Evolutionary conservation across 2,888 invertebrate species (phyloP), one percentile per base, ranked within the genome.

Genomic region (Anaspis maculata): DNA sequence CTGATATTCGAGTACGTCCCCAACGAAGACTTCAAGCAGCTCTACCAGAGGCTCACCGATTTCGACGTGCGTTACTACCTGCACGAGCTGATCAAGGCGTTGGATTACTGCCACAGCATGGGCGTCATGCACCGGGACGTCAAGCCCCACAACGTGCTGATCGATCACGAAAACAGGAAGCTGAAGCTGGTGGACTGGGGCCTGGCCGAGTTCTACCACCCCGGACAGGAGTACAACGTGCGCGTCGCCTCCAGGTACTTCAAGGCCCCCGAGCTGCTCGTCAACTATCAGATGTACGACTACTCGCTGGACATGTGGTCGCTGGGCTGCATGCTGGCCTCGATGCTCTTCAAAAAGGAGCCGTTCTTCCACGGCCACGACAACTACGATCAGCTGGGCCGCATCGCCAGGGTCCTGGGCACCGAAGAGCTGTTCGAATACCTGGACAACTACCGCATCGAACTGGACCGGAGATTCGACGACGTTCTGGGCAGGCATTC

Each of bases 291-390:
- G 84, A 96, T 96, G 92, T 98, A 99, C 69, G 98, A 98, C 70
- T 98, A 99, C 71, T 97, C 97, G 27, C 71, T 99, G 70, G 98
- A 98, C 66, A 96, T 98, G 96, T 98, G 98, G 98, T 95, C 95
- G 51, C 70, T 99, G 63, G 98, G 98, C 31, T 98, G 98, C 71
- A 98, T 99, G 98, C 76, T 98, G 59, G 98, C 98, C 51, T 95
- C 95, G 59, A 98, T 99, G 97, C 98, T 98, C 67, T 98, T 98
- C 74, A 84, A 90, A 72, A 99, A 98, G 76, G 98, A 99, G 71
- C 98, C 98, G 56, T 98, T 98, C 74, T 98, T 99, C 76, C 97
- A 98, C 71, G 98, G 98, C 53, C 97, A 98, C 70, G 98, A 99
- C 70, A 99, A 98, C 70, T 98, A 98, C 70, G 98, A 98, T 71